A percentile compares a stretch with the other conserved stretches of the same genome.
Evolutionary conservation across 1,140 invertebrate species (phyloP).

Genomic region (Tigriopus japonicus): DNA sequence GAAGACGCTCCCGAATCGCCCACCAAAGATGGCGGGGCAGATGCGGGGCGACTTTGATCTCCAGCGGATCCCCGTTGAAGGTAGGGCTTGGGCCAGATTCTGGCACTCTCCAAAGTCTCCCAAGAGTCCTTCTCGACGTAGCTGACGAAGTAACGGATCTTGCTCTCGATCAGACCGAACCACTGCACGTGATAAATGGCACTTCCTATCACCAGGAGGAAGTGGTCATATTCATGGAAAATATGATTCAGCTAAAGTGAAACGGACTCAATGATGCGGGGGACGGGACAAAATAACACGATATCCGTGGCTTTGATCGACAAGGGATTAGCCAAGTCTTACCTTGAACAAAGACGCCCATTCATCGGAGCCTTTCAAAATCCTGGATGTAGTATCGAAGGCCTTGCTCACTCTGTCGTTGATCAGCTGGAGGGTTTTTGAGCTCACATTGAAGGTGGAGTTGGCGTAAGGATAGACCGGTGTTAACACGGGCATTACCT

Average conservation of each 20-base stretch:
- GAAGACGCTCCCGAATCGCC: too few relatives aligned
- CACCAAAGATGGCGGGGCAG: too few relatives aligned
- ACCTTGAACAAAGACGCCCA: slow-evolving; percentile 10
- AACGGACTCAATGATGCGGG: too few relatives aligned
- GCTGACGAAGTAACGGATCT: slow-evolving; percentile 14
- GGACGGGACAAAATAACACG: not conserved
- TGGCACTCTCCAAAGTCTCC: not conserved
- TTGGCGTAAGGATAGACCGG: slow-evolving; percentile 3
- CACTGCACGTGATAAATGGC: slow-evolving; percentile 81
- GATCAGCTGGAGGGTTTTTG: not conserved
- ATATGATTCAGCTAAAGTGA: not conserved
- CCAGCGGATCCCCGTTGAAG: not conserved
- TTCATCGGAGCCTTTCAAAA: not conserved
- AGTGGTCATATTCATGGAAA: slow-evolving; percentile 9
- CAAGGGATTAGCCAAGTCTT: too few relatives aligned
- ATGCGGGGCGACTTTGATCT: not conserved
- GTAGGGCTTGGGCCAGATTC: slow-evolving; percentile 12
- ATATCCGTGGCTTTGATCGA: not conserved
- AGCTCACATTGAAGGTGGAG: slow-evolving; percentile 11
- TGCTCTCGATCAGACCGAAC: slow-evolving; percentile 86
- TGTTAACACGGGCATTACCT: slow-evolving; percentile 7
- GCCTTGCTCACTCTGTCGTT: slow-evolving; percentile 2
- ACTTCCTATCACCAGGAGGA: slow-evolving; percentile 36
- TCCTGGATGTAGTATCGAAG: not conserved
- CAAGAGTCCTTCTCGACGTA: not conserved